Conservation (phyloP, 2,113 vertebrate species). For the Grantiella picta region DNA sequence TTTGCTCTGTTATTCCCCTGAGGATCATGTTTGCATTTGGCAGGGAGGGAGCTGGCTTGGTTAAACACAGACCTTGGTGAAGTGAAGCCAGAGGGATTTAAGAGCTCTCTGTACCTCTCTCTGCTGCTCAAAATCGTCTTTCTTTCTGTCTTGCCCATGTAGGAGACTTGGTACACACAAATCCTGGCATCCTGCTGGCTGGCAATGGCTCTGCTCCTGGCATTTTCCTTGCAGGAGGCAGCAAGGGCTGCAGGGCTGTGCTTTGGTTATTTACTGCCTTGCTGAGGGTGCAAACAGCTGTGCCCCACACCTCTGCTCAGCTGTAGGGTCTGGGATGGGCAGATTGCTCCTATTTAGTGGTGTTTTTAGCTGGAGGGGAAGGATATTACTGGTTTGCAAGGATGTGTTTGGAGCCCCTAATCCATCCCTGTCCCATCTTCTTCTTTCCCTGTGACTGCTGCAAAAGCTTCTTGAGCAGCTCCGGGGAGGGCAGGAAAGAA, state of each 20-base stretch:
- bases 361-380: not conserved
- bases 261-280: not conserved
- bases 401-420: not conserved
- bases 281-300: not conserved
- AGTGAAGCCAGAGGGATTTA: not conserved
- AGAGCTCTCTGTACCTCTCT: not conserved
- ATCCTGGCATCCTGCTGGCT: not conserved
- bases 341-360: not conserved
- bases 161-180: fast-evolving
- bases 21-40: slow-evolving; percentile 40
- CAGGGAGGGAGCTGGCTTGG: slow-evolving; percentile 7
- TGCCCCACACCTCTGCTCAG: fast-evolving
- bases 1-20: not conserved
- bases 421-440: fast-evolving
- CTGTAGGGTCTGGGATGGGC: not conserved
- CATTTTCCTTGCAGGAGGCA: not conserved
- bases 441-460: not conserved
- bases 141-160: not conserved
- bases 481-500: not conserved
- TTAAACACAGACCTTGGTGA: not conserved
- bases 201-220: not conserved
- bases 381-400: not conserved
- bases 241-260: not conserved
- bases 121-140: not conserved
- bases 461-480: not conserved